These are phyloP conservation scores for Nymphicus hollandicus DNA, from an alignment of 2,113 vertebrate genomes.

Conservation along the genomic window DNA sequence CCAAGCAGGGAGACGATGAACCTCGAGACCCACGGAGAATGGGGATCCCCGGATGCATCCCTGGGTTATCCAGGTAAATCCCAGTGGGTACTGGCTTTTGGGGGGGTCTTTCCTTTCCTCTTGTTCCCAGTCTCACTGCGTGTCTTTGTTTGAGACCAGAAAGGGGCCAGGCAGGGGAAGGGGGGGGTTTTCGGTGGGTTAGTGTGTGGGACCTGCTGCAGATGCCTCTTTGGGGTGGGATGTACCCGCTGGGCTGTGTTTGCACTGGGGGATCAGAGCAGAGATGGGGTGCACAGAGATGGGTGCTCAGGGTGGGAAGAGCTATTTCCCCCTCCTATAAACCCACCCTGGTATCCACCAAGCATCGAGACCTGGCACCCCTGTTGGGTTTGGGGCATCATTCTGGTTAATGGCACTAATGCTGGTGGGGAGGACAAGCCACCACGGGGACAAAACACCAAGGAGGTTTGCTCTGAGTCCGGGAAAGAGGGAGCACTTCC, in stretches of 20 bases:
- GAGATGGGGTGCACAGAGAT: not conserved
- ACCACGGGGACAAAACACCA: not conserved
- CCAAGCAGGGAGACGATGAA: not conserved
- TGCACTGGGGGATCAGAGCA: fast-evolving
- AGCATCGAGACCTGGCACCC: not conserved
- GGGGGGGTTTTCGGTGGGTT: not conserved
- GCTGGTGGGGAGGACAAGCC: not conserved
- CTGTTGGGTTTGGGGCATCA: fast-evolving
- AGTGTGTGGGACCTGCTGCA: fast-evolving
- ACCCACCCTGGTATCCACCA: not conserved
- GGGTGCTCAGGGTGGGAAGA: not conserved
- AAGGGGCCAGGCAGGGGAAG: not conserved
- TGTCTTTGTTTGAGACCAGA: slow-evolving; percentile 23
- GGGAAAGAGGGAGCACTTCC: not conserved
- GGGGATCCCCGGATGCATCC: not conserved
- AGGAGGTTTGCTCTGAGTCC: fast-evolving
- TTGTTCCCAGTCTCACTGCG: not conserved
- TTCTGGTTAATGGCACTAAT: fast-evolving
- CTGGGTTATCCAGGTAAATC: slow-evolving; percentile 10
- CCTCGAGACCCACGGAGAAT: fast-evolving
- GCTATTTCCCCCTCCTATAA: fast-evolving
- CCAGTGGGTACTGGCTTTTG: fast-evolving
- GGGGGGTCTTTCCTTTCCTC: not conserved
- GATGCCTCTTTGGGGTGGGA: not conserved
- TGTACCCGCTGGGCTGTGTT: not conserved